Evolutionary conservation across 2,113 vertebrate species (phyloP), one percentile per base, ranked within the genome.

Genomic region (Rhodinocichla rosea): DNA sequence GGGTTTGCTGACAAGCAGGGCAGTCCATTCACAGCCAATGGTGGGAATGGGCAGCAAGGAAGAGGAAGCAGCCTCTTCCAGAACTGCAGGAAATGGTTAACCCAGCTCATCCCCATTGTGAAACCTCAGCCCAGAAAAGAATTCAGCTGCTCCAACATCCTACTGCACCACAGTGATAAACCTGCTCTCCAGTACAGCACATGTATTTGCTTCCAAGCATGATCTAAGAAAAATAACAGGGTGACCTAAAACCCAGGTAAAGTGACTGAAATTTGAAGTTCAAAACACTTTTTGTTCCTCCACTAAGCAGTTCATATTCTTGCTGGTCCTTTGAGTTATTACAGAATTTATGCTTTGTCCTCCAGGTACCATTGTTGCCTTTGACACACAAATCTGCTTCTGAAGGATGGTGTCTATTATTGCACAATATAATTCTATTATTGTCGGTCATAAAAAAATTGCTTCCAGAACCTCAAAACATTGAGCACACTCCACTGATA

Each of bases 1-100:
- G 37, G 28, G 28, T 74, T 87, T 24, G 27, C 45, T 27, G 52
- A 49, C 40, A 37, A 88, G 50, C 67, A 79, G 28, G 2, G 32
- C 22, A 62, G 14, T 0, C 18, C 50, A 57, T 39, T 81, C 90
- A 50, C 62, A 69, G 82, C 23, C 40, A 56, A 7, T 0, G 13
- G 59, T 67, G 71, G 59, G 35, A 86, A 95, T 19, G 42, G 91
- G 79, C 59, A 86, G 85, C 35, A 42, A 86, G 82, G 85, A 92
- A 93, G 64, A 93, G 89, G 95, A 97, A 97, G 45, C 26, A 37
- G 67, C 37, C 82, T 77, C 50, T 88, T 88, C 62, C 94, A 76
- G 20, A 1, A 49, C 63, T 52, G 5, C 68, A 77, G 96, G 96
- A 97, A 97, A 94, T 62, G 79, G 90, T 92, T 86, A 83, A 88